phyloP scores from a whole-genome alignment of 1,140 invertebrate genomes.

The Drosophila ercepeae region DNA sequence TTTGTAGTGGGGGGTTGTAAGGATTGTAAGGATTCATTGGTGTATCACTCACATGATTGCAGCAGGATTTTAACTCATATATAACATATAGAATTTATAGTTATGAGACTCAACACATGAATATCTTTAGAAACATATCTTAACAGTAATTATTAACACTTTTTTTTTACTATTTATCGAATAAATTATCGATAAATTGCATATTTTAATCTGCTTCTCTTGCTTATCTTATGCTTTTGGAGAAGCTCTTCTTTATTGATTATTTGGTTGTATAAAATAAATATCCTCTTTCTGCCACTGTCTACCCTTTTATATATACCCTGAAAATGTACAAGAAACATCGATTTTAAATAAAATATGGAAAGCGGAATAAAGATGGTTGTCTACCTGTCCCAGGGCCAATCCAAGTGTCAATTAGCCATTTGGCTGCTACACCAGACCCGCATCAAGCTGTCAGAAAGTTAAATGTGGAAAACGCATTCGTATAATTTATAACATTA shows the following conservation, averaged over 20 bases:
- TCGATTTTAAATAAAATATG: slow-evolving; percentile 67
- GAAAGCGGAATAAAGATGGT: slow-evolving; percentile 14
- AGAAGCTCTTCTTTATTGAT: too few relatives aligned
- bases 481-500: slow-evolving; percentile 76
- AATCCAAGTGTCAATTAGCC: slow-evolving; percentile 75
- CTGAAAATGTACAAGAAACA: slow-evolving; percentile 1
- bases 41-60: not conserved
- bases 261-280: too few relatives aligned
- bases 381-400: slow-evolving; percentile 41
- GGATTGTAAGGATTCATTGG: not conserved
- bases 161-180: too few relatives aligned
- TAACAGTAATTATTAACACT: too few relatives aligned
- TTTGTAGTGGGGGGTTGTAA: slow-evolving; percentile 31
- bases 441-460: slow-evolving; percentile 78
- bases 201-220: too few relatives aligned
- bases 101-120: not conserved
- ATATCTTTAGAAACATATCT: too few relatives aligned
- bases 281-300: not conserved
- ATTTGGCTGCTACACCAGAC: slow-evolving; percentile 60
- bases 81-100: not conserved
- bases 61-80: not conserved
- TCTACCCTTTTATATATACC: not conserved
- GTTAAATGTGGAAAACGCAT: slow-evolving; percentile 77
- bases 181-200: too few relatives aligned
- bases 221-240: too few relatives aligned